Evolutionary conservation across 1,140 invertebrate genomes (phyloP).

Genomic region (Hestina assimilis): DNA sequence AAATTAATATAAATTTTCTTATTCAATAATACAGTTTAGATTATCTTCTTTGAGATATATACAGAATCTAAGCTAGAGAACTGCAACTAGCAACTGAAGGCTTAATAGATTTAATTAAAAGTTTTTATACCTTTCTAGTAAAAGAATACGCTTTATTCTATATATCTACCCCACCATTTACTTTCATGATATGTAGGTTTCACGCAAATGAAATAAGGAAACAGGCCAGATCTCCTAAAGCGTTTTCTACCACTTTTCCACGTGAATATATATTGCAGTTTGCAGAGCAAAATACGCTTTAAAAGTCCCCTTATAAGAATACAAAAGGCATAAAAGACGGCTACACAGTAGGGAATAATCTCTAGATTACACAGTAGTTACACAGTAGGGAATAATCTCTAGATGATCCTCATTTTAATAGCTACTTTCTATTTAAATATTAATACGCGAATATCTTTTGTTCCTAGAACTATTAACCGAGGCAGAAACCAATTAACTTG

Average conservation of each 20-base stretch:
- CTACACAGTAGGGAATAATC: constrained; percentile 13
- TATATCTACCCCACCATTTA: constrained; percentile 10
- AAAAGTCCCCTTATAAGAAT: constrained; percentile 17
- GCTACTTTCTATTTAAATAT: constrained; percentile 45
- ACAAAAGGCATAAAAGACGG: constrained; percentile 12
- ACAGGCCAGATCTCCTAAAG: constrained; percentile 23
- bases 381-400: constrained; percentile 12
- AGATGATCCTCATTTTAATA: constrained; percentile 38
- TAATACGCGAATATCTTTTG: constrained; percentile 40
- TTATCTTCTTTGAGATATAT: background rate
- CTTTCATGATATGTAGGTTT: constrained; percentile 14
- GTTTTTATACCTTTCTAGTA: no score
- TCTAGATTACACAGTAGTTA: constrained; percentile 10
- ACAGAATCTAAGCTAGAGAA: no score
- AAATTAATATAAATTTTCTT: background rate
- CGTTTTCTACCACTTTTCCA: constrained; percentile 15
- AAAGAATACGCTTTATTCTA: no score
- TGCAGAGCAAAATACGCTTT: constrained; percentile 10
- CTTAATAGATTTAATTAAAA: no score
- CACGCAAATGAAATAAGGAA: constrained; percentile 31
- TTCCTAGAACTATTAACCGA: constrained; percentile 34
- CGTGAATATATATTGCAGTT: constrained; percentile 15
- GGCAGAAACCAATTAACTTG: constrained; percentile 42
- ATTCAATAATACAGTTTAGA: background rate
- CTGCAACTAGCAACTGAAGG: no score